Base-by-base conservation (phyloP, 1,140 invertebrate species). In the Macrobrachium rosenbergii region DNA sequence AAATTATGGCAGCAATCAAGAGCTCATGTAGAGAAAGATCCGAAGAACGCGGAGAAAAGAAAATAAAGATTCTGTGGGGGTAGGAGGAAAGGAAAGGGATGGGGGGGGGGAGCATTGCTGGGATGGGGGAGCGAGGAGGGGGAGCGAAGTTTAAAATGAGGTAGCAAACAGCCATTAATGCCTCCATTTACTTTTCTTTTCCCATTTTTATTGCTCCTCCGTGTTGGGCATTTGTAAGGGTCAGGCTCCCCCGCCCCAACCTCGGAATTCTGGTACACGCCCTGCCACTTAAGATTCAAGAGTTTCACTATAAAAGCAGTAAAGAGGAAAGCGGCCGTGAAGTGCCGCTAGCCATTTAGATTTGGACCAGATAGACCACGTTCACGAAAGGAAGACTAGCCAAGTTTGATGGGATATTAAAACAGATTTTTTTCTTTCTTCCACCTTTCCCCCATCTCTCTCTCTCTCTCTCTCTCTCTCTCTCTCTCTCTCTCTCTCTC, bases 271-370 rank as follows among this genome's bases (percentile, higher is more conserved):
- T 21, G 37, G 52, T 75, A 73, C 82, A 83, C 82, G 82, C 82
- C 67, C 58, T 52, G 59, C 82, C 72, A 83, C 82, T 83, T 83
- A 83, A 83, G 75, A 83, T 83, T 83, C 82, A 83, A 83, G 82
- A 83, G 82, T 83, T 83, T 83, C 72, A 52, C 58, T 62, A 83
- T 75, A 83, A 83, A 69, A 76, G 82, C 23, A 69, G 62, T 83
- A 83, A 83, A 76, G 82, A 83, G 58, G 52, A 76, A 62, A 83
- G 81, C 72, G 23, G 21, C 82, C 82, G 62, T 75, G 82, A 83
- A 83, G 82, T 83, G 82, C 69, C 59, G 67, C 7, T 58, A 17
- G 72, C 82, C 69, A 83, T 83, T 83, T 82, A 82, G 80, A 82
- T 82, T 45, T 52, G 28, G 52, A 19, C 23, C 64, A 14, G 82